Base-by-base conservation (phyloP, 2,888 invertebrate genomes). In the Portevinia maculata region DNA sequence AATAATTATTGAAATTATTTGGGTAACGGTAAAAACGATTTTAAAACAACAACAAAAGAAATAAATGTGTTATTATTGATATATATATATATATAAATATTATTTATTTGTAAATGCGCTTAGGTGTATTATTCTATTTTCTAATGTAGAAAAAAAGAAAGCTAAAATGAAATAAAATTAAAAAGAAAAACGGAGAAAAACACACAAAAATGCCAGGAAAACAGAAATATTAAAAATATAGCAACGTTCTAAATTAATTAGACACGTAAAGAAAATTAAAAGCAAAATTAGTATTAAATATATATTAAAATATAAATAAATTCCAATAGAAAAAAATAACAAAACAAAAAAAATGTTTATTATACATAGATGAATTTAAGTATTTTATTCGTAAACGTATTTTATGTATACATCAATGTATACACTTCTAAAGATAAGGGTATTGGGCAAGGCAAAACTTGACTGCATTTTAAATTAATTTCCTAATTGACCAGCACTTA, bases 41-140 rank as follows among this genome's bases (percentile, higher is more conserved):
- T 75, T 64, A 59, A 76, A 79, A 53, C 65, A 59, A 70, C 69
- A 59, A 46, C 30, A 76, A 84, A 46, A 73, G 60, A 52, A 86
- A 86, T 85, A 86, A 87, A 86, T 86, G 87, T 85, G 86, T 86
- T 85, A 87, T 85, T 86, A 87, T 85, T 85, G 84, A 81, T 85
- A 85, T 84, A 85, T 85, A 85, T 85, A 84, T 76, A 84, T 73
- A 65, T 48, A 69, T 69, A 78, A 71, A 78, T 78, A 79, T 69
- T 78, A 78, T 83, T 83, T 71, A 83, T 83, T 83, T 83, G 76
- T 83, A 83, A 78, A 83, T 73, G 73, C 79, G 79, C 79, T 24
- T 32, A 73, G 65, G 65, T 73, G 73, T 79, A 65, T 74, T 73
- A 65, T 78, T 71, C 62, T 78, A 44, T 83, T 71, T 62, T 71